Evolutionary conservation across 2,888 invertebrate genomes (phyloP), one percentile per base, ranked within the genome.

Genomic region (Drosophila prostipennis): DNA sequence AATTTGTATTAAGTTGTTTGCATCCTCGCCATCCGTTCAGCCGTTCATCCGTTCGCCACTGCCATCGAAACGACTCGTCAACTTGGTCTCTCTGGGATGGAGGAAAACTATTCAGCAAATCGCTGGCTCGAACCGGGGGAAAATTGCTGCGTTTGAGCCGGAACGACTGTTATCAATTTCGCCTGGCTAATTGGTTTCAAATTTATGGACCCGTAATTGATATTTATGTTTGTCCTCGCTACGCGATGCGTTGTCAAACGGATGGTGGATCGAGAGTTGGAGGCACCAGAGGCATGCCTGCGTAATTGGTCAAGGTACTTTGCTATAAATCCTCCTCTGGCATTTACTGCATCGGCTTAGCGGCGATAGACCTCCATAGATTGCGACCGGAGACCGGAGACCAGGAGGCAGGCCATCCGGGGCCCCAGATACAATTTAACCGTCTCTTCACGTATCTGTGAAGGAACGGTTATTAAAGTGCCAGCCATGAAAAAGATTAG

Each of bases 111-210:
- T 69, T 77, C 65, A 13, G 64, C 53, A 86, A 86, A 80, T 86
- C 72, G 86, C 61, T 79, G 48, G 56, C 40, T 37, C 34, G 34
- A 16, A 23, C 54, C 23, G n/a, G 39, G 42, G 52, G 74, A 69
- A 87, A 85, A 85, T 82, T 83, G 78, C 77, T 69, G 80, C 74
- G 52, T 61, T 76, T 64, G 46, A 74, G 40, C 36, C 46, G 53
- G 49, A 78, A 80, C 70, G 80, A 79, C 85, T 80, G 85, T 90
- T 90, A 89, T 90, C 90, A 90, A 91, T 90, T 91, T 85, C 81
- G 78, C 85, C 78, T 83, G 88, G 90, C 91, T 90, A 91, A 90
- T 91, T 90, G 90, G 91, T 91, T 90, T 90, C 80, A 85, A 90
- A 90, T 90, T 90, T 90, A 90, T 90, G 87, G 89, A 90, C 88